These are phyloP conservation scores for Loxodonta africana DNA, from an alignment of 2,113 vertebrate genomes.

Conservation along the genomic window DNA sequence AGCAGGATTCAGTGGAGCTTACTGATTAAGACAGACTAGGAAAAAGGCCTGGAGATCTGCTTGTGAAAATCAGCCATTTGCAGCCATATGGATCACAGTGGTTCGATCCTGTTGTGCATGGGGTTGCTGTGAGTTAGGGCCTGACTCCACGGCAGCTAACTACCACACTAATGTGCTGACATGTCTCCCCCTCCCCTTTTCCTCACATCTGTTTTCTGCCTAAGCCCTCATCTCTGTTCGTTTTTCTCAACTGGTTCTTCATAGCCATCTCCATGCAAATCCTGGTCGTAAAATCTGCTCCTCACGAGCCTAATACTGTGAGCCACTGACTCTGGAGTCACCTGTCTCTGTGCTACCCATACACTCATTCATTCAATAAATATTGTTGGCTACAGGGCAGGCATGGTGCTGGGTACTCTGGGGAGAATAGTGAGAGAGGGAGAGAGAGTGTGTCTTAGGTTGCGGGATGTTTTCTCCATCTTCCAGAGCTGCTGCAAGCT, in stretches of 20 bases:
- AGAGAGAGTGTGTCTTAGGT: background rate
- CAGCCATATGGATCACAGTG: background rate
- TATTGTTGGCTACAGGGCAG: background rate
- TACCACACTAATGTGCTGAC: background rate
- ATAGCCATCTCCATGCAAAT: background rate
- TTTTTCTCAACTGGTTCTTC: background rate
- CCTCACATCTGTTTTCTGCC: background rate
- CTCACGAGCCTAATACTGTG: background rate
- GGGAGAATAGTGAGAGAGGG: background rate
- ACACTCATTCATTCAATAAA: background rate
- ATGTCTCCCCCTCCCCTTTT: background rate
- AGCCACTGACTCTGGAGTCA: background rate
- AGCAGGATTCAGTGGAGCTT: background rate
- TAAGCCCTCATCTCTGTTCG: background rate
- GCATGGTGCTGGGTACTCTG: background rate
- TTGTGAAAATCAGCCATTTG: background rate
- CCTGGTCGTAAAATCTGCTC: background rate
- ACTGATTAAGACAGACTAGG: background rate
- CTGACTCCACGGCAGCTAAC: background rate
- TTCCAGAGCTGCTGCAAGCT: background rate
- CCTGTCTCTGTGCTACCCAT: background rate
- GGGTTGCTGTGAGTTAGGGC: background rate
- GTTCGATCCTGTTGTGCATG: background rate
- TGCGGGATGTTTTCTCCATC: background rate
- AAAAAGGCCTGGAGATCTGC: background rate